A percentile compares a stretch with the other conserved stretches of the same genome.
These are phyloP conservation scores for Piscicola geometra DNA, from an alignment of 2,888 invertebrate genomes.

Conservation along the genomic window DNA sequence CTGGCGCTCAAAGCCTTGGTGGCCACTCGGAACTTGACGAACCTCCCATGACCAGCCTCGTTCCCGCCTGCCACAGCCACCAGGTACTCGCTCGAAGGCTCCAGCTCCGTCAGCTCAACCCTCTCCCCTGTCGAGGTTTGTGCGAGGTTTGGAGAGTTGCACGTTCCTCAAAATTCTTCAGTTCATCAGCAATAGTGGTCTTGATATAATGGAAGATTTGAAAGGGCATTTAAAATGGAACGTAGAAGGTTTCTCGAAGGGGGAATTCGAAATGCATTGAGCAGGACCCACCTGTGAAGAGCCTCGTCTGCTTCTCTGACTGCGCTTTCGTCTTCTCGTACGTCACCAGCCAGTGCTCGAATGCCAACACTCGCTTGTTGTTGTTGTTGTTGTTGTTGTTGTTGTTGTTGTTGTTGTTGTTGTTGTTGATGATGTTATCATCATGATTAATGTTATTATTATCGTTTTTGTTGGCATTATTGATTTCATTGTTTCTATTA, in stretches of 20 bases:
- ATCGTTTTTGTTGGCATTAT: background rate
- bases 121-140: constrained; percentile 17
- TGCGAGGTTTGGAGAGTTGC: background rate
- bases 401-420: background rate
- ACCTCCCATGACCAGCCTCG: constrained; percentile 2
- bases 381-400: background rate
- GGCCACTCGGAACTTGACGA: constrained; percentile 21
- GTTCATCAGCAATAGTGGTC: too few relatives aligned
- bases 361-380: background rate
- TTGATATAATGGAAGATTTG: too few relatives aligned
- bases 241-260: too few relatives aligned
- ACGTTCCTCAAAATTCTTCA: too few relatives aligned
- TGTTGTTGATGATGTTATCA: background rate
- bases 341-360: constrained; percentile 15
- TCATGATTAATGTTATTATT: background rate
- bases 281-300: background rate
- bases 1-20: background rate
- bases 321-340: background rate
- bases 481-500: background rate
- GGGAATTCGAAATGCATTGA: too few relatives aligned
- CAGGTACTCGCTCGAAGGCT: constrained; percentile 23
- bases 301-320: background rate
- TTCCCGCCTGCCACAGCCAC: constrained; percentile 1
- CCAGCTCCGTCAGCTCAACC: constrained; percentile 14
- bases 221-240: too few relatives aligned